Conservation (phyloP, 2,888 invertebrate species). For the Drosophila limbata region DNA sequence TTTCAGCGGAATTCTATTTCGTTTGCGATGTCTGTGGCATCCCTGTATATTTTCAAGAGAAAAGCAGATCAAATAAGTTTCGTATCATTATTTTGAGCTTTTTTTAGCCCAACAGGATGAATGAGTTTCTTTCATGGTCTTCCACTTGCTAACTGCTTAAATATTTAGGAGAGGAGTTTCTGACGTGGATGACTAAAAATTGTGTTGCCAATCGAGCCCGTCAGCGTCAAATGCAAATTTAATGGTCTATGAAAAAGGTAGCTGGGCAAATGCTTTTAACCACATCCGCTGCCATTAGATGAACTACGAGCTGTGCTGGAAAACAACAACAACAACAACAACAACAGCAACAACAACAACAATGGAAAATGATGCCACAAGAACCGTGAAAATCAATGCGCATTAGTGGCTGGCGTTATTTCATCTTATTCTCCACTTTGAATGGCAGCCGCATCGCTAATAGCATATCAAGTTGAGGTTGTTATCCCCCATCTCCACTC, state of each 20-base stretch:
- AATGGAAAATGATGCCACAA: conserved; percentile 70
- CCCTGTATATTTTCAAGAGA: not conserved
- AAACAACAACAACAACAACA: conserved; percentile 38
- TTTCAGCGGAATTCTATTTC: too few relatives aligned
- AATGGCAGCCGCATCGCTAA: conserved; percentile 50
- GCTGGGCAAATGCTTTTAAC: conserved; percentile 79
- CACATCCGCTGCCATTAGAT: conserved; percentile 80
- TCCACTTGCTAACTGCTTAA: conserved; percentile 29
- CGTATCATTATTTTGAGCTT: not conserved
- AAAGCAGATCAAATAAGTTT: not conserved
- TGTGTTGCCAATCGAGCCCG: conserved; percentile 67
- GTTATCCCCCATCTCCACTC: conserved; percentile 1
- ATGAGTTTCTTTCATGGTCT: not conserved
- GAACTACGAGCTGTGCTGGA: conserved; percentile 36
- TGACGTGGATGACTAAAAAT: conserved; percentile 17
- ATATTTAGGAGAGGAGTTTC: conserved; percentile 47
- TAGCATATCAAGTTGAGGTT: conserved; percentile 55
- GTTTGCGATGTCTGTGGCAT: too few relatives aligned
- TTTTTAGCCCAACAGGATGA: conserved; percentile 1
- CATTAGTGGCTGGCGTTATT: conserved; percentile 75
- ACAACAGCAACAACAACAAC: conserved; percentile 37
- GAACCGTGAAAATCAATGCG: conserved; percentile 77
- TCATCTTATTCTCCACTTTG: conserved; percentile 55
- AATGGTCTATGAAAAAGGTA: conserved; percentile 80
- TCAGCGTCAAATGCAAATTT: conserved; percentile 80